Percentiles rank a stretch among this genome's conserved stretches.
These are phyloP conservation scores for Drosophila hamatofila DNA, from an alignment of 2,888 invertebrate genomes.

Conservation along the genomic window DNA sequence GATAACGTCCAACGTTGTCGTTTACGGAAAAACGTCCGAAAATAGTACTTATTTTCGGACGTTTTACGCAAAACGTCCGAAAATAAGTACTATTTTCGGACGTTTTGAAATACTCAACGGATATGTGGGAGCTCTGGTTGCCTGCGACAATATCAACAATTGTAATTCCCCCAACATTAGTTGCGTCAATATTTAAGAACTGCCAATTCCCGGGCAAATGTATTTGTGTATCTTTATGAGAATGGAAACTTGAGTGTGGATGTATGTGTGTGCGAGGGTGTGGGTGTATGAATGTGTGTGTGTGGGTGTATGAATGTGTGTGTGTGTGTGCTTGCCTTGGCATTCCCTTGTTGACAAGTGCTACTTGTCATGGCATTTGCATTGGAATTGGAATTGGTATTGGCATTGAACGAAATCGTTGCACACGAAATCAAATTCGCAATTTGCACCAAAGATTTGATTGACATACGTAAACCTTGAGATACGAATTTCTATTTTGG, in stretches of 20 bases:
- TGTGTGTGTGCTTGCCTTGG: conserved; percentile 38
- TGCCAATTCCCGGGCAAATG: conserved; percentile 23
- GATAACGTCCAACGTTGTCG: no score
- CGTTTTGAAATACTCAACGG: no score
- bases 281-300: background rate
- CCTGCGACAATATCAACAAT: conserved; percentile 24
- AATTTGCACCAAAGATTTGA: conserved; percentile 58
- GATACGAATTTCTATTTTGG: conserved; percentile 33
- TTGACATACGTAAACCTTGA: conserved; percentile 61
- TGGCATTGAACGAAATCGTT: conserved; percentile 49
- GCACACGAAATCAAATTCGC: conserved; percentile 55
- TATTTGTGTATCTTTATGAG: conserved; percentile 12
- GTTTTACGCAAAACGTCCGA: no score
- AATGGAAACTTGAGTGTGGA: conserved; percentile 10
- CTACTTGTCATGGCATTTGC: conserved; percentile 16
- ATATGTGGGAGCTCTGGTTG: no score
- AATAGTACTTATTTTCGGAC: no score
- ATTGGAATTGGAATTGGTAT: conserved; percentile 42
- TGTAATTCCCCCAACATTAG: conserved; percentile 52
- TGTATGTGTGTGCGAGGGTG: conserved; percentile 16
- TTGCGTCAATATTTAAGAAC: conserved; percentile 64
- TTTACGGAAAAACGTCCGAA: no score
- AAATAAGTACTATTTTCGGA: no score
- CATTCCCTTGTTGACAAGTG: conserved; percentile 50
- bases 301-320: conserved; percentile 23